Conservation (phyloP, 2,113 vertebrate species). For the Antechinus stuartii region DNA sequence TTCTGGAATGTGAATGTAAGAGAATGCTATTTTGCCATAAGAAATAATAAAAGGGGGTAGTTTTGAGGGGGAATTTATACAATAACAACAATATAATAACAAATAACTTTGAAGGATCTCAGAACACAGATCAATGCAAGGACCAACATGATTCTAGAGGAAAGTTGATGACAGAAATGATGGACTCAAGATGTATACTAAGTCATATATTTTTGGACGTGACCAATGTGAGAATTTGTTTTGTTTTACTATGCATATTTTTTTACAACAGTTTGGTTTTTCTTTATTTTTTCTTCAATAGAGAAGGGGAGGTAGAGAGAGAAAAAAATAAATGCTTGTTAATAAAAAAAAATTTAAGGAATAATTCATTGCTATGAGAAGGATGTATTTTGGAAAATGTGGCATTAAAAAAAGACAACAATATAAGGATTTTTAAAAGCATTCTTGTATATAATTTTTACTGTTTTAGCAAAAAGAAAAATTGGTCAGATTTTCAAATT, state of each 20-base stretch:
- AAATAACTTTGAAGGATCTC: not conserved
- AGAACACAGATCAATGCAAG: not conserved
- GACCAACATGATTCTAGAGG: not conserved
- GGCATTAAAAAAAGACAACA: not conserved
- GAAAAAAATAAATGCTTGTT: not conserved
- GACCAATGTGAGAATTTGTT: not conserved
- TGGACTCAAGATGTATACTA: not conserved
- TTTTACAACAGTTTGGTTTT: not conserved
- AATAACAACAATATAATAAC: not conserved
- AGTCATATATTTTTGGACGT: not conserved
- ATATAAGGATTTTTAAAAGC: not conserved
- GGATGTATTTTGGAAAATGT: not conserved
- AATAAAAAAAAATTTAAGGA: not conserved
- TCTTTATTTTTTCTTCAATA: not conserved
- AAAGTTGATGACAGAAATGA: not conserved
- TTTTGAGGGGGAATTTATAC: not conserved
- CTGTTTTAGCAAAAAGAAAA: constrained; percentile 2
- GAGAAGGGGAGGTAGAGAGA: not conserved
- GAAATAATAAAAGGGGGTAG: not conserved
- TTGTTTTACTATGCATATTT: not conserved
- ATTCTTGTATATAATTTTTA: not conserved
- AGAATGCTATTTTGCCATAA: not conserved
- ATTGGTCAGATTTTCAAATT: not conserved
- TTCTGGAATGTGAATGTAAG: not conserved
- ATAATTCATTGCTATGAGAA: not conserved